Conservation (phyloP, 2,888 invertebrate genomes). For the Listrodromus nycthemerus region DNA sequence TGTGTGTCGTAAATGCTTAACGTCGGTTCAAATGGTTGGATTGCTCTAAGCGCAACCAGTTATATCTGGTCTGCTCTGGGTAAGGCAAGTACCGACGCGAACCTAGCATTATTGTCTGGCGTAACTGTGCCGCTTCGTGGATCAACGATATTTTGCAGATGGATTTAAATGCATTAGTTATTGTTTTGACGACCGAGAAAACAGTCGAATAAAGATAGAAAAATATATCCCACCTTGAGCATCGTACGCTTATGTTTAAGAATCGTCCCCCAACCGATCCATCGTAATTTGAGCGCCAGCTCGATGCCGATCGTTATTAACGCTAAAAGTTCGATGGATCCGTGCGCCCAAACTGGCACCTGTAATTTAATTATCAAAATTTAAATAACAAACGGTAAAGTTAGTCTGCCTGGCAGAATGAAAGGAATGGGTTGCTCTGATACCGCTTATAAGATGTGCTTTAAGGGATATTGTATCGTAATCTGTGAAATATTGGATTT, state of each 20-base stretch:
- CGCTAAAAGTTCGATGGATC: conserved; percentile 92
- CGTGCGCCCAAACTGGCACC: conserved; percentile 92
- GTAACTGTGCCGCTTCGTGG: conserved; percentile 53
- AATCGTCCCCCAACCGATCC: conserved; percentile 94
- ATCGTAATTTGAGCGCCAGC: conserved; percentile 91
- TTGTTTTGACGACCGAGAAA: neutral
- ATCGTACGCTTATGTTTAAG: conserved; percentile 93
- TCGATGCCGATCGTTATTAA: conserved; percentile 92
- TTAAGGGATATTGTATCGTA: too few relatives aligned
- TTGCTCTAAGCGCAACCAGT: conserved; percentile 58
- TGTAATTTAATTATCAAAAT: conserved; percentile 80
- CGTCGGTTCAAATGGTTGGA: conserved; percentile 48
- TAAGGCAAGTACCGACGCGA: conserved; percentile 67
- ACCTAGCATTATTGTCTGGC: conserved; percentile 60
- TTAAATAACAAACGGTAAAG: too few relatives aligned
- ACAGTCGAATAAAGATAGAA: neutral
- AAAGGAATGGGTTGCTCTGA: too few relatives aligned
- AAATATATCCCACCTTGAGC: conserved; percentile 88
- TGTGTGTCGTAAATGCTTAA: conserved; percentile 42
- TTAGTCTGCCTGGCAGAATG: too few relatives aligned
- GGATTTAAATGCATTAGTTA: conserved; percentile 27
- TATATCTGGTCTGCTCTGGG: conserved; percentile 64
- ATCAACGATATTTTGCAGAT: conserved; percentile 34
- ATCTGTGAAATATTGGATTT: too few relatives aligned
- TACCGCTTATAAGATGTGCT: too few relatives aligned